Conservation (phyloP, 2,113 vertebrate genomes). For the Chloroceryle aenea region DNA sequence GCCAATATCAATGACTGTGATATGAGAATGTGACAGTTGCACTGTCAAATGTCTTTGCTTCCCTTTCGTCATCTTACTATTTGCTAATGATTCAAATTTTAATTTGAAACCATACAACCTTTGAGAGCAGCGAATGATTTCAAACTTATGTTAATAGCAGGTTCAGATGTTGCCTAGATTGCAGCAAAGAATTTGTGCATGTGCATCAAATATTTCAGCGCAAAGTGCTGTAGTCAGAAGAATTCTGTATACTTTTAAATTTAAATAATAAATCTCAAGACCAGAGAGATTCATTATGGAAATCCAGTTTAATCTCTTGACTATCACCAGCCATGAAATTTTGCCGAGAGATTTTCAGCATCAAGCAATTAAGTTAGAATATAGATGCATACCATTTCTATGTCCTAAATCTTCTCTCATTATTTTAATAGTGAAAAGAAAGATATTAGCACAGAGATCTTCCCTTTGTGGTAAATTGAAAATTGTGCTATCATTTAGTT, state of each 20-base stretch:
- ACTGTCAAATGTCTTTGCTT: not conserved
- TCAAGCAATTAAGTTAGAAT: not conserved
- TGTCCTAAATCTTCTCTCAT: not conserved
- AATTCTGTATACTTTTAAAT: not conserved
- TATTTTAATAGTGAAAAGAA: not conserved
- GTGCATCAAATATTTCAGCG: not conserved
- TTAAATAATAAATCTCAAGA: not conserved
- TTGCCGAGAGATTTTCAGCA: not conserved
- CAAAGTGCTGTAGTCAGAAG: not conserved
- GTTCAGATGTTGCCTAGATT: not conserved
- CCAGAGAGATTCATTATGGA: not conserved
- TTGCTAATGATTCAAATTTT: not conserved
- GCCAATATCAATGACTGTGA: not conserved
- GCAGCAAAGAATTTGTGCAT: not conserved
- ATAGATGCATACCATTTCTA: not conserved
- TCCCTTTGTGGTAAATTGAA: not conserved
- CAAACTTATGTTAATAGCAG: not conserved
- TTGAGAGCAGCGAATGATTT: not conserved
- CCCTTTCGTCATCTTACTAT: not conserved
- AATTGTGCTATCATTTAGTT: not conserved
- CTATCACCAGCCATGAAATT: not conserved
- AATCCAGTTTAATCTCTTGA: not conserved
- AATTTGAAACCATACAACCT: not conserved
- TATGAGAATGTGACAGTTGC: not conserved
- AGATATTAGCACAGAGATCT: not conserved